These are phyloP conservation scores for Anthrax anthrax DNA, from an alignment of 2,888 invertebrate genomes.

Conservation along the genomic window DNA sequence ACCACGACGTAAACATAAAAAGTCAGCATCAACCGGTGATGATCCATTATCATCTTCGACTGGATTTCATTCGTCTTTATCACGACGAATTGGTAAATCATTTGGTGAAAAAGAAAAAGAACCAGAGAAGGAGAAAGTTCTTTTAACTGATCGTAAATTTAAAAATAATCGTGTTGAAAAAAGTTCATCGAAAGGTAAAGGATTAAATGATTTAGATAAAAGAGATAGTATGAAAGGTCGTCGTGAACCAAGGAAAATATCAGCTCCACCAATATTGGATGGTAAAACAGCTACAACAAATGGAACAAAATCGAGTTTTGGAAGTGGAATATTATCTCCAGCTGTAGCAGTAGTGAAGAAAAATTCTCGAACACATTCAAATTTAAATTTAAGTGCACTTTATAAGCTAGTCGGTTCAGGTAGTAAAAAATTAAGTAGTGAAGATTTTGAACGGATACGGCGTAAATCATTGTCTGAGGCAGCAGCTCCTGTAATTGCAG, in stretches of 20 bases:
- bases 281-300: conserved; percentile 3
- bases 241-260: conserved; percentile 21
- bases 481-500: conserved; percentile 19
- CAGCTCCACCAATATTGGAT: conserved; percentile 16
- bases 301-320: background rate
- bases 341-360: conserved; percentile 4
- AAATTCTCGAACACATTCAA: conserved; percentile 17
- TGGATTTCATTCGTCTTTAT: background rate
- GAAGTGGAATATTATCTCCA: background rate
- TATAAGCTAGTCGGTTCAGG: conserved; percentile 22
- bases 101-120: conserved; percentile 8
- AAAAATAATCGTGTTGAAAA: conserved; percentile 29
- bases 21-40: background rate
- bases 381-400: conserved; percentile 25
- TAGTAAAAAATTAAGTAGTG: conserved; percentile 22
- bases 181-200: conserved; percentile 27
- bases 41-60: background rate
- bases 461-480: conserved; percentile 24
- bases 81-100: conserved; percentile 2
- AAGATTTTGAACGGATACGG: conserved; percentile 25
- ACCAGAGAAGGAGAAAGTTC: conserved; percentile 23
- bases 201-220: conserved; percentile 17
- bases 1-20: background rate
- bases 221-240: conserved; percentile 20
- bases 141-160: conserved; percentile 28